phyloP scores from a whole-genome alignment of 1,140 invertebrate species.

The Pogonognathellus flavescens region DNA sequence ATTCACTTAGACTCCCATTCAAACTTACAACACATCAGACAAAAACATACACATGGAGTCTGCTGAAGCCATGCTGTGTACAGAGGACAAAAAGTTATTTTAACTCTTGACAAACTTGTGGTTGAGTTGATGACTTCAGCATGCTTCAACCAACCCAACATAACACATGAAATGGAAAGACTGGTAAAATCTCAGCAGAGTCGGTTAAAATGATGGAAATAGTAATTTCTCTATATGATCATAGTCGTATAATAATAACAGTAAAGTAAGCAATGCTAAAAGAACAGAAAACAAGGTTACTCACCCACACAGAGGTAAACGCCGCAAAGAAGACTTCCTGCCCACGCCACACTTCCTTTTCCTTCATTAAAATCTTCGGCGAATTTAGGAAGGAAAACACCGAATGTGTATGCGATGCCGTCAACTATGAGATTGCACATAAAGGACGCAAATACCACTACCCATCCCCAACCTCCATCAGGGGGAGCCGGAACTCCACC shows the following conservation, averaged over 20 bases:
- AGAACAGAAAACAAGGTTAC: conserved; percentile 63
- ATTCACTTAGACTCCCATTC: neutral
- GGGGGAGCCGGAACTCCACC: conserved; percentile 78
- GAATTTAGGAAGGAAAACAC: conserved; percentile 87
- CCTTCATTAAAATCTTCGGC: conserved; percentile 85
- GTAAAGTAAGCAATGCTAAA: neutral
- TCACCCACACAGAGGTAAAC: conserved; percentile 92
- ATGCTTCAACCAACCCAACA: no score
- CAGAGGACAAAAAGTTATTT: no score
- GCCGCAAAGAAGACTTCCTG: conserved; percentile 92
- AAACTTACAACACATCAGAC: neutral
- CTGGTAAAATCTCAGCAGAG: neutral
- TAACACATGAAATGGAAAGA: neutral
- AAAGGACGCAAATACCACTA: conserved; percentile 95
- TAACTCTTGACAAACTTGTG: no score
- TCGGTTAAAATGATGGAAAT: neutral
- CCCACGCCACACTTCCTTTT: conserved; percentile 84
- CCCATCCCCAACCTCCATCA: conserved; percentile 88
- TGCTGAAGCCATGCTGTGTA: neutral
- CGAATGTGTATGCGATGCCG: conserved; percentile 94
- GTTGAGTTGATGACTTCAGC: no score
- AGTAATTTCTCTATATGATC: neutral
- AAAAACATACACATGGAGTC: neutral
- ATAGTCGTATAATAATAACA: neutral
- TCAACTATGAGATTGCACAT: conserved; percentile 99